Base-by-base conservation (phyloP, 1,140 invertebrate genomes). In the Diabrotica undecimpunctata region DNA sequence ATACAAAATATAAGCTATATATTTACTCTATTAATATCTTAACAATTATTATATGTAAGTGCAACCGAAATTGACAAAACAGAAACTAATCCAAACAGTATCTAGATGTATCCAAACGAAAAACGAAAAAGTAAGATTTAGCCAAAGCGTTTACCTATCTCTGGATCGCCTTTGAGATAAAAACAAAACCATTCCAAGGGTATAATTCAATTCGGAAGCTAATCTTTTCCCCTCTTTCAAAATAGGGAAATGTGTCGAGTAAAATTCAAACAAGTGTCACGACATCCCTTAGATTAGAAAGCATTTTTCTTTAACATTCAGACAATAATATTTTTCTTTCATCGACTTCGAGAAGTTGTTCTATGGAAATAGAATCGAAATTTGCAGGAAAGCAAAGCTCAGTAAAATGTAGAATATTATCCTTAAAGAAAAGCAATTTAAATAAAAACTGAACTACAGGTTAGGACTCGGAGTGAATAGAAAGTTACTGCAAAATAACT, bases 301-400 rank as follows among this genome's bases (percentile, higher is more conserved):
- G 61, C 61, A 53, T 63, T 66, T 68, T 70, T 70, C 55, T 64
- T 51, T 35, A 62, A 61, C 61, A 70, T 66, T 72, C 59, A 58
- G 58, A 70, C 61, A 74, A 76, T 69, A 74, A 75, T 75, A 75
- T 73, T 70, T 71, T 71, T 66, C 70, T 72, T 72, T 63, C 66
- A 72, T 72, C 72, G 69, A 67, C 69, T 71, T 46, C 60, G 39
- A 38, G 14, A 50, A 38, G 57, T 62, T 50, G 50, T 50, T 46
- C 46, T 14, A 54, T 8, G 38, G 58, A 60, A 60, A 0, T 46
- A 53, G 50, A 38, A 9, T 10, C 41, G 41, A 61, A 61, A 46
- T 46, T 46, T n/a, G 41, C n/a, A 25, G 52, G 38, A 54, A 62
- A 59, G 61, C 62, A 54, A 52, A 66, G 66, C 63, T 54, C 68